Conservation (phyloP, 2,888 invertebrate species). For the Clusia tigrina region DNA sequence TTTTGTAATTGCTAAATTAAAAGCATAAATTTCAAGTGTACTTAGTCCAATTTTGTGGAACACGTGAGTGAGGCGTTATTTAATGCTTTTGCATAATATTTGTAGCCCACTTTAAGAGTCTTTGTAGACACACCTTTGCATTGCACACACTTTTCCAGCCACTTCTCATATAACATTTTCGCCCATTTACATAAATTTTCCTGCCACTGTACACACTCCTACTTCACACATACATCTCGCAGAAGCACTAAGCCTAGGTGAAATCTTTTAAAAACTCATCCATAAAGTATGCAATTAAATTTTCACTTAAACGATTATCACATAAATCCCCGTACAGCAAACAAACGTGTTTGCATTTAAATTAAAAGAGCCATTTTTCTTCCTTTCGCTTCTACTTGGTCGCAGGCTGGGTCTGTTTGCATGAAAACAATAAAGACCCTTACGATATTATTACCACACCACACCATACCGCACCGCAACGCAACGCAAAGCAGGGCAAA, state of each 20-base stretch:
- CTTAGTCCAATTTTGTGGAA: no score
- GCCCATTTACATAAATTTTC: constrained; percentile 60
- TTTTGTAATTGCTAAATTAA: no score
- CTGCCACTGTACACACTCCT: constrained; percentile 38
- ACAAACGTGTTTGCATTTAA: constrained; percentile 61
- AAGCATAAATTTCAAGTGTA: no score
- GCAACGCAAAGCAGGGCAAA: neutral
- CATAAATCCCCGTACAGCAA: constrained; percentile 54
- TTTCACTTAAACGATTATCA: constrained; percentile 63
- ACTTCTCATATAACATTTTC: constrained; percentile 50
- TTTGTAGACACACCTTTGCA: no score
- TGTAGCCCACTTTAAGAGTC: no score
- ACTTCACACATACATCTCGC: constrained; percentile 2
- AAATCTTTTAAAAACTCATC: constrained; percentile 49
- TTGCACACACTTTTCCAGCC: no score
- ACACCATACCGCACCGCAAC: neutral
- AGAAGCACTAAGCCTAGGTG: constrained; percentile 37
- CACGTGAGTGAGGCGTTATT: no score
- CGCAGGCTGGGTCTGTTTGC: constrained; percentile 7
- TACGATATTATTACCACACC: neutral
- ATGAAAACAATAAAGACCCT: constrained; percentile 12
- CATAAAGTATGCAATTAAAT: constrained; percentile 63
- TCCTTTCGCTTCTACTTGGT: neutral
- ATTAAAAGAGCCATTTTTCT: constrained; percentile 58
- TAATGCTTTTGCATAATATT: no score